Percentiles rank a stretch among this genome's conserved stretches.
Conservation (phyloP, 23 tunicate species). For the Trididemnum miniatum region DNA sequence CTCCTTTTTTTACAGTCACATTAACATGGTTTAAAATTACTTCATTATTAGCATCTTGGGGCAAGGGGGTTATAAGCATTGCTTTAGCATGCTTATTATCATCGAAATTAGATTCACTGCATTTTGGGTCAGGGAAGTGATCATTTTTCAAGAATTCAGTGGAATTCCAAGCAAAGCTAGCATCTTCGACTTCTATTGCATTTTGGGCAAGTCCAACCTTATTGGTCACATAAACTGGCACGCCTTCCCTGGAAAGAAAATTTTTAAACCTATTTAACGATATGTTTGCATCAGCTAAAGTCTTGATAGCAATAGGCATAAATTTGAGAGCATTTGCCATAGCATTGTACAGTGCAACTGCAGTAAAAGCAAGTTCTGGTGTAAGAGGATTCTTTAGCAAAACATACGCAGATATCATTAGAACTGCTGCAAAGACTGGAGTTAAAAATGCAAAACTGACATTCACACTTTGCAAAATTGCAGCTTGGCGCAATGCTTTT, state of each 20-base stretch:
- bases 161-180: conserved; percentile 56
- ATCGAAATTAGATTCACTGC: background rate
- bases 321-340: conserved; percentile 70
- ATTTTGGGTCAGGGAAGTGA: background rate
- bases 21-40: conserved; percentile 28
- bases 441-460: conserved; percentile 57
- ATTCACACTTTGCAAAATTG: conserved; percentile 58
- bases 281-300: conserved; percentile 61
- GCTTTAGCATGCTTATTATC: background rate
- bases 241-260: conserved; percentile 24
- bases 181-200: conserved; percentile 54
- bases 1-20: conserved; percentile 41
- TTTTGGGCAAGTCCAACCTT: conserved; percentile 13
- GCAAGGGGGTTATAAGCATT: too few species aligned
- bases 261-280: conserved; percentile 44
- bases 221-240: conserved; percentile 32
- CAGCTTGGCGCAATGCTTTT: conserved; percentile 1
- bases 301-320: conserved; percentile 60
- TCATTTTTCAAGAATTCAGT: background rate
- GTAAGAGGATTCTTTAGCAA: conserved; percentile 45
- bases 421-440: conserved; percentile 63
- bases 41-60: background rate
- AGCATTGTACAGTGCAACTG: conserved; percentile 60
- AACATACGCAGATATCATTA: conserved; percentile 45
- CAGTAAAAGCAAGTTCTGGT: conserved; percentile 63